A percentile compares a stretch with the other conserved stretches of the same genome.
These are phyloP conservation scores for Sarotherodon lohbergeri DNA, from an alignment of 2,113 vertebrate species.

Conservation along the genomic window DNA sequence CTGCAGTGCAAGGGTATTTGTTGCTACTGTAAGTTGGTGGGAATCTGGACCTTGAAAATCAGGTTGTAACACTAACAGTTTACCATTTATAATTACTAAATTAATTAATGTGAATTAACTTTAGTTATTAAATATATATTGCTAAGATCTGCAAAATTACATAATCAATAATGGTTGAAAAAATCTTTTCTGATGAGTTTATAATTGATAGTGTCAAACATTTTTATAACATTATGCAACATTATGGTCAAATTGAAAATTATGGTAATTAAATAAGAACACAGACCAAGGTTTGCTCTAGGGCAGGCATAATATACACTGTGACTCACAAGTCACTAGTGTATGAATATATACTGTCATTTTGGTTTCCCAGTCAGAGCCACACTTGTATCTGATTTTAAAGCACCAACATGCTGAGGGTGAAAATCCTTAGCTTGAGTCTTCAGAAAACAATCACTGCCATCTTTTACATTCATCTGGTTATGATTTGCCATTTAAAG, in stretches of 20 bases:
- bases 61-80: not conserved
- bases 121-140: accelerated
- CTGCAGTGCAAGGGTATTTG: not conserved
- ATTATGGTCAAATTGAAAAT: not conserved
- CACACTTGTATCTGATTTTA: not conserved
- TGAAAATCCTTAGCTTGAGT: not conserved
- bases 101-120: not conserved
- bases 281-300: not conserved
- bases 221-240: not conserved
- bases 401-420: not conserved
- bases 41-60: not conserved
- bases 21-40: not conserved
- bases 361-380: not conserved
- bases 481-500: not conserved
- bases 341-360: not conserved
- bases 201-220: not conserved
- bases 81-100: not conserved
- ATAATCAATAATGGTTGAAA: not conserved
- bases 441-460: not conserved
- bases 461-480: not conserved
- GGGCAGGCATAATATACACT: not conserved
- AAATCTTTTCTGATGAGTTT: not conserved
- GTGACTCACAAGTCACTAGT: not conserved
- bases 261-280: not conserved
- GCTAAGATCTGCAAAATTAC: not conserved